Evolutionary conservation across 2,888 invertebrate species (phyloP), one percentile per base, ranked within the genome.

Genomic region (Trilocha varians): DNA sequence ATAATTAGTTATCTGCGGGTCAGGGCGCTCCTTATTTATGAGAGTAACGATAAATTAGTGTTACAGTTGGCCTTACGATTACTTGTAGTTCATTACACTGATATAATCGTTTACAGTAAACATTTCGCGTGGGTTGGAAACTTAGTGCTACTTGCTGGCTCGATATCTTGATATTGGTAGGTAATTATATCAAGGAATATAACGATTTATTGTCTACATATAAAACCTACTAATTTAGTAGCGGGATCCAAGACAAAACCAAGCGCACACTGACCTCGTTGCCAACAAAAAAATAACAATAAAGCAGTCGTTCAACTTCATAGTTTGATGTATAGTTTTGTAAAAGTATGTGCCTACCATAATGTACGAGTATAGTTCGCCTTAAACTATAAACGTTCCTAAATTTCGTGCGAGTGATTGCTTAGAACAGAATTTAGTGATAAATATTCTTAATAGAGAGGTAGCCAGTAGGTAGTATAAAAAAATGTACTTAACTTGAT

Each of bases 281-380:
- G 52, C 46, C 53, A 53, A 61, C 59, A 62, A 71, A 25, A 69
- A 70, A 62, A 62, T 53, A 55, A 67, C 65, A 69, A 75, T 70
- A 70, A 72, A 65, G 55, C 60, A 70, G 72, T 65, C 72, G 57
- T 75, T 76, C 66, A 71, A 73, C 70, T 65, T 60, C 18, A 15
- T 34, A 25, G 40, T n/a, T n/a, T n/a, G n/a, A 50, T 43, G 62
- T 55, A 57, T 53, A 52, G 63, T 63, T 67, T 62, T 66, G 62
- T 65, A 65, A 60, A 65, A 48, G 53, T 55, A 55, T 57, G 59
- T 57, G 49, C 44, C n/a, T n/a, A n/a, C n/a, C n/a, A n/a, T n/a
- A n/a, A n/a, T n/a, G n/a, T n/a, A n/a, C n/a, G n/a, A n/a, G n/a
- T n/a, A n/a, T n/a, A n/a, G n/a, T n/a, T n/a, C n/a, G n/a, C n/a